Evolutionary conservation across 2,113 vertebrate species (phyloP).

Genomic region (Halichoeres trimaculatus): DNA sequence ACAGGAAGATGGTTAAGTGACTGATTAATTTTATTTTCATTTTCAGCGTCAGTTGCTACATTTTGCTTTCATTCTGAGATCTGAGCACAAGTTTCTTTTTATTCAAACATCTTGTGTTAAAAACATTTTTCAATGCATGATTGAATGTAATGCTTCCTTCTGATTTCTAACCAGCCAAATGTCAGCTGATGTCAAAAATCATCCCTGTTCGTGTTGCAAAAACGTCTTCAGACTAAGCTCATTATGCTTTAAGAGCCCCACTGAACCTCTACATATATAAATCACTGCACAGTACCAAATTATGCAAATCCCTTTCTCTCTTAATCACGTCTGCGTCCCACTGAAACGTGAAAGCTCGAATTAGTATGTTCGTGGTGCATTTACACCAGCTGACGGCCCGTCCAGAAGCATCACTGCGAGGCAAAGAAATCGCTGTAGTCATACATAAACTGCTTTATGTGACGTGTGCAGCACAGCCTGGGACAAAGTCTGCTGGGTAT

Average conservation of each 20-base stretch:
- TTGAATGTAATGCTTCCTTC: too few species aligned
- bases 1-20: too few species aligned
- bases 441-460: conserved; percentile 5
- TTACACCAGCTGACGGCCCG: background rate
- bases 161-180: background rate
- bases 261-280: conserved; percentile 25
- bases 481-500: conserved; percentile 3
- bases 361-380: conserved; percentile 23
- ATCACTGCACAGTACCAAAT: conserved; percentile 14
- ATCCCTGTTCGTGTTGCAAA: conserved; percentile 44
- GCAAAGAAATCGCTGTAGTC: conserved; percentile 12
- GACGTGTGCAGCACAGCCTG: background rate
- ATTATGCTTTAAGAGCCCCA: conserved; percentile 40
- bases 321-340: conserved; percentile 35
- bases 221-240: conserved; percentile 35
- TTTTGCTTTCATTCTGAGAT: too few species aligned
- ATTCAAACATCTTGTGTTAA: too few species aligned
- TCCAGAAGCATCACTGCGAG: conserved; percentile 3
- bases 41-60: too few species aligned
- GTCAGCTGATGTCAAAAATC: conserved; percentile 39
- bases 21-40: too few species aligned
- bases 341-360: conserved; percentile 19
- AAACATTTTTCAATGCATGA: too few species aligned
- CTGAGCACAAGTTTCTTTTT: too few species aligned
- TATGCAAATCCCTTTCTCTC: conserved; percentile 54